Evolutionary conservation across 2,113 vertebrate genomes (phyloP).

Genomic region (Nyctibius bracteatus): DNA sequence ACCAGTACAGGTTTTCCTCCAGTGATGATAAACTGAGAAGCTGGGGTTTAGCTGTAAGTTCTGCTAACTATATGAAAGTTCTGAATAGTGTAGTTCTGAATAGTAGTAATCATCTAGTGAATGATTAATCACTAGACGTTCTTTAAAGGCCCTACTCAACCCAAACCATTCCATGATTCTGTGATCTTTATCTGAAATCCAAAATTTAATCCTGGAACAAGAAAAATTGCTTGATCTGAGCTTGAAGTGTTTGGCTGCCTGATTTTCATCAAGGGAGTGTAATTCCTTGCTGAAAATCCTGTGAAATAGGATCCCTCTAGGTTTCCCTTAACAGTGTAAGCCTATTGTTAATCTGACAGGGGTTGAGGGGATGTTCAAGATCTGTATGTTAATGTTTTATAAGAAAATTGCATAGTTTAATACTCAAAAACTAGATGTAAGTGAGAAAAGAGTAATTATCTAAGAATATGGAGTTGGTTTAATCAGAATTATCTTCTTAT

Average conservation of each 20-base stretch:
- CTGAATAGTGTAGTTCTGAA: neutral
- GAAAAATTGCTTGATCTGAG: neutral
- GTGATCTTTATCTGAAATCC: neutral
- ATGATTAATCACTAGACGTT: neutral
- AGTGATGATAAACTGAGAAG: neutral
- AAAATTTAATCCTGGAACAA: neutral
- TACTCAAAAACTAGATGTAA: neutral
- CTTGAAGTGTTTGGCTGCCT: neutral
- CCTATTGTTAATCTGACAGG: neutral
- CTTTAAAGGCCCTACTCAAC: neutral
- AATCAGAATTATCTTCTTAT: slow-evolving; percentile 31
- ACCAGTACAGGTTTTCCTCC: neutral
- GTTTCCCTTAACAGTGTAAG: neutral
- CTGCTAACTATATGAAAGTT: neutral
- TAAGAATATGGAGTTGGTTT: neutral
- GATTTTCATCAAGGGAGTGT: neutral
- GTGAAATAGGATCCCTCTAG: neutral
- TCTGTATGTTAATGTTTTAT: neutral
- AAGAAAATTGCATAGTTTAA: neutral
- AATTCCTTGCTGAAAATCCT: neutral
- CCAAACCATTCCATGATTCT: neutral
- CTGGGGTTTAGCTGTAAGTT: neutral
- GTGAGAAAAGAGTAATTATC: neutral
- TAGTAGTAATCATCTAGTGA: no score
- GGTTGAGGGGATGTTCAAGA: neutral